Percentiles rank a stretch among this genome's conserved stretches.
phyloP scores from a whole-genome alignment of 2,113 vertebrate species.

The Vombatus ursinus region DNA sequence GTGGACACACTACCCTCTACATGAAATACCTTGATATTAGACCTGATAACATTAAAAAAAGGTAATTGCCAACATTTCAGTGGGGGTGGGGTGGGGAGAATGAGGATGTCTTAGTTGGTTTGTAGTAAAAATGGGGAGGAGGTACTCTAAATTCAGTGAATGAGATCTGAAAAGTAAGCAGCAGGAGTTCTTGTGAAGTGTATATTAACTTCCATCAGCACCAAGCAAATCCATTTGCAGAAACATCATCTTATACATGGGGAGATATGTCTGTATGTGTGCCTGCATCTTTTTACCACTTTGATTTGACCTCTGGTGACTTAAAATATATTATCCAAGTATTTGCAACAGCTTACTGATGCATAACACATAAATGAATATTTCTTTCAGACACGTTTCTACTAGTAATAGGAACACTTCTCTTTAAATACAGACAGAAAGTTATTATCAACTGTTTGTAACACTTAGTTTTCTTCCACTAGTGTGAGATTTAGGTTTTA shows the following conservation, averaged over 20 bases:
- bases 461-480: slow-evolving; percentile 1
- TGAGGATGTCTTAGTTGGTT: slow-evolving; percentile 51
- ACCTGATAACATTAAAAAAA: slow-evolving; percentile 31
- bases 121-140: slow-evolving; percentile 31
- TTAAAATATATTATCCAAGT: neutral
- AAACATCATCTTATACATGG: neutral
- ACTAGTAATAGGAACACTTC: neutral
- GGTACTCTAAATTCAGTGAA: neutral
- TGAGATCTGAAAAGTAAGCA: slow-evolving; percentile 61
- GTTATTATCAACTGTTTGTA: neutral
- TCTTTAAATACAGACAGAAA: slow-evolving; percentile 17
- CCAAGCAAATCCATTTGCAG: neutral
- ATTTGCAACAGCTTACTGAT: neutral
- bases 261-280: neutral
- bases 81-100: slow-evolving; percentile 31
- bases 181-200: slow-evolving; percentile 55
- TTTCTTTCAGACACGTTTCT: neutral
- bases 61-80: slow-evolving; percentile 12
- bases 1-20: neutral
- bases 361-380: neutral
- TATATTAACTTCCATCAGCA: slow-evolving; percentile 58
- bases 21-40: slow-evolving; percentile 8
- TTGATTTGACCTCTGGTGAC: neutral
- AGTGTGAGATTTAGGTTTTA: neutral
- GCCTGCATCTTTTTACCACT: neutral